A percentile compares a stretch with the other conserved stretches of the same genome.
phyloP scores from a whole-genome alignment of 2,888 invertebrate genomes.

The Sesia apiformis region DNA sequence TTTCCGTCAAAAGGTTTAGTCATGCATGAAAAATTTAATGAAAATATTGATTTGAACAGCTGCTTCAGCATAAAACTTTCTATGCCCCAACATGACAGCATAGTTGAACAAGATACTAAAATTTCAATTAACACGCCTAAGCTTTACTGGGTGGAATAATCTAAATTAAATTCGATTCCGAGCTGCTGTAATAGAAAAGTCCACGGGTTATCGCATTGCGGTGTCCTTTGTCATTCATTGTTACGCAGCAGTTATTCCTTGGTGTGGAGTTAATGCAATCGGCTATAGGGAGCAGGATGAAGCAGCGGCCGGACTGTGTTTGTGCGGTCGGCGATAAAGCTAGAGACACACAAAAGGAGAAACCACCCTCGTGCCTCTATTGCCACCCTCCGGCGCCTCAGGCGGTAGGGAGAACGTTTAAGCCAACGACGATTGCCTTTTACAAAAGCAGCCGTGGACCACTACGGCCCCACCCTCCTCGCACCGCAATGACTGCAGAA shows the following conservation, averaged over 20 bases:
- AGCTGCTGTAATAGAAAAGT: too few relatives aligned
- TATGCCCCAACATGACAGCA: too few relatives aligned
- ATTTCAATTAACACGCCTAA: too few relatives aligned
- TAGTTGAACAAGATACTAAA: too few relatives aligned
- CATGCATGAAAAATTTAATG: too few relatives aligned
- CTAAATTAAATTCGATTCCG: too few relatives aligned
- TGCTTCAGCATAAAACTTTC: too few relatives aligned
- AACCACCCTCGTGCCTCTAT: conserved; percentile 24
- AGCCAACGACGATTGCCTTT: conserved; percentile 57
- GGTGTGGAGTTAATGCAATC: conserved; percentile 38
- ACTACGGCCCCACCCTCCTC: conserved; percentile 28
- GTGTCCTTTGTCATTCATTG: conserved; percentile 18
- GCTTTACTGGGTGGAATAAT: too few relatives aligned
- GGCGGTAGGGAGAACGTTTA: conserved; percentile 39
- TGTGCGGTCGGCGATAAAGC: conserved; percentile 48
- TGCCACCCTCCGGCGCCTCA: conserved; percentile 16
- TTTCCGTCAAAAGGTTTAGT: too few relatives aligned
- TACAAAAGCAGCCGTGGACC: conserved; percentile 34
- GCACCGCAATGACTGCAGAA: conserved; percentile 25
- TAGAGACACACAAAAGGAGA: conserved; percentile 47
- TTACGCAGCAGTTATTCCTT: background rate
- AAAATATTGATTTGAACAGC: too few relatives aligned
- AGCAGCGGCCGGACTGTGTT: conserved; percentile 25
- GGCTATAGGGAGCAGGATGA: conserved; percentile 27
- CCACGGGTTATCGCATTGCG: background rate